phyloP scores from a whole-genome alignment of 2,113 vertebrate genomes.

The Gymnobelideus leadbeateri region DNA sequence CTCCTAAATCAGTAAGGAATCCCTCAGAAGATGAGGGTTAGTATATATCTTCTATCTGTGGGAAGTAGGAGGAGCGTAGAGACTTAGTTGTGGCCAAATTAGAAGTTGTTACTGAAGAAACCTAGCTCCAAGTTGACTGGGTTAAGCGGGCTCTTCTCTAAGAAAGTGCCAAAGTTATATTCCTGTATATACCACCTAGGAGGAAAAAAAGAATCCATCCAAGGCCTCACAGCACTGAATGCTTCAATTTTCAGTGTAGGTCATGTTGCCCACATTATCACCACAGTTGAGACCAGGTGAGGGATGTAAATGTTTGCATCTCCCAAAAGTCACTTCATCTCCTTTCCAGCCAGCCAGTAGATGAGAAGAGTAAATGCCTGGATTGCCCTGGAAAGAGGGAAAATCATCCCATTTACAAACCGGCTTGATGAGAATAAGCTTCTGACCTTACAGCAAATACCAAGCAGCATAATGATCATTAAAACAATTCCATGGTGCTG shows the following conservation, averaged over 20 bases:
- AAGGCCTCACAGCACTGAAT: not conserved
- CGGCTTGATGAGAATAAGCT: not conserved
- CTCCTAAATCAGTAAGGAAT: not conserved
- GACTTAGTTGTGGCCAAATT: not conserved
- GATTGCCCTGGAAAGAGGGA: not conserved
- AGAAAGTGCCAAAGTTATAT: not conserved
- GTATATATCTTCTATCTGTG: not conserved
- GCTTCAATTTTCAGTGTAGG: not conserved
- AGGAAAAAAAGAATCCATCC: not conserved
- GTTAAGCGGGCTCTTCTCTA: not conserved
- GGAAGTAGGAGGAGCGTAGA: not conserved
- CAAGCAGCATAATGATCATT: not conserved
- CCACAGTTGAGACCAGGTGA: not conserved
- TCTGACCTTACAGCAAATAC: constrained; percentile 2
- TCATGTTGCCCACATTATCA: not conserved
- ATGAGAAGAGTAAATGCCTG: not conserved
- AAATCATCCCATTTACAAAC: not conserved
- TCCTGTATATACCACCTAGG: not conserved
- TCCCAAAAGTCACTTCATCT: not conserved
- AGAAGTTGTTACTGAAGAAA: not conserved
- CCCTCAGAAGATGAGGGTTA: not conserved
- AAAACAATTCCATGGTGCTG: not conserved
- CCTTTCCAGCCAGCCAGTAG: not conserved
- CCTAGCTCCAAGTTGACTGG: not conserved
- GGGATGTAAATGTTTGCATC: not conserved